Conservation (phyloP, 2,797 vertebrate species). For the Oreortyx pictus region DNA sequence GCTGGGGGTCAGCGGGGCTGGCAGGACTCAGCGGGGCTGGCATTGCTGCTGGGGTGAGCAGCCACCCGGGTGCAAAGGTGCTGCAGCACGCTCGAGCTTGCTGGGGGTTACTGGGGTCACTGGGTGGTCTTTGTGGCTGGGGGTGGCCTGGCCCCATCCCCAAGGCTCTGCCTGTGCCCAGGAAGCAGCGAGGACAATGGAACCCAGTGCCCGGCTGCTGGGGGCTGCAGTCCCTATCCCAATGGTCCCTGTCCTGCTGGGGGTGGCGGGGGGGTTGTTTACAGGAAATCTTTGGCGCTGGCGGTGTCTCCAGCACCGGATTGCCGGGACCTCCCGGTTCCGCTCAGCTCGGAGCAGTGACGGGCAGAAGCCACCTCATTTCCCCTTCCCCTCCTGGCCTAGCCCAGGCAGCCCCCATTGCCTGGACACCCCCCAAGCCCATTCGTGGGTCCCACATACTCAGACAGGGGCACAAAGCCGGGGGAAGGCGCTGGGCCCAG, state of each 20-base stretch:
- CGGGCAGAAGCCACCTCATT: conserved; percentile 54
- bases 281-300: conserved; percentile 43
- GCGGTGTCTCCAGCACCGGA: conserved; percentile 32
- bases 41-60: background rate
- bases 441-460: rapidly evolving
- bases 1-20: background rate
- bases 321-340: conserved; percentile 57
- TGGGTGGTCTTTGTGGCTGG: background rate
- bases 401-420: conserved; percentile 7
- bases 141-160: rapidly evolving
- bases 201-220: rapidly evolving
- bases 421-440: background rate
- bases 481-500: background rate
- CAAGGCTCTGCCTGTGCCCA: rapidly evolving
- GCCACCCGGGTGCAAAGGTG: background rate
- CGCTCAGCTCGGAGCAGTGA: background rate
- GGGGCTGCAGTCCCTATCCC: background rate
- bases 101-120: background rate
- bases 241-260: rapidly evolving
- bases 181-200: rapidly evolving
- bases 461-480: rapidly evolving
- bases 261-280: background rate
- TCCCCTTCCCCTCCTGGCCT: conserved; percentile 50
- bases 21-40: too few species aligned
- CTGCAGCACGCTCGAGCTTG: too few species aligned